Evolutionary conservation across 2,797 vertebrate genomes (phyloP).

Genomic region (Avahi laniger): DNA sequence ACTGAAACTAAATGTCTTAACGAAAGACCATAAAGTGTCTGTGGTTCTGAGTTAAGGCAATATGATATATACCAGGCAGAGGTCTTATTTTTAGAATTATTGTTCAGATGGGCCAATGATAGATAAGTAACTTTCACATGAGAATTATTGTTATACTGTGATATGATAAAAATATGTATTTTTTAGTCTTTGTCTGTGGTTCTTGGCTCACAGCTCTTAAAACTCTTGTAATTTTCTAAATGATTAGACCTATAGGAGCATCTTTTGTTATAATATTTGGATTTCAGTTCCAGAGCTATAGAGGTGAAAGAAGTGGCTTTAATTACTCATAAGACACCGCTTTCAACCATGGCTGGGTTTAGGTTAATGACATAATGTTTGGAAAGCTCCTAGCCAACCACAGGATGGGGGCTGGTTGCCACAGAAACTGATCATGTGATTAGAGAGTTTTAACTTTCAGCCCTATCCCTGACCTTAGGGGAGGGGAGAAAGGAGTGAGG

Average conservation of each 20-base stretch:
- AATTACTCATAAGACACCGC: not conserved
- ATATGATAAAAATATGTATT: not conserved
- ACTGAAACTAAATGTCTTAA: conserved; percentile 51
- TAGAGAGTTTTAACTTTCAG: not conserved
- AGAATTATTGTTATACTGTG: not conserved
- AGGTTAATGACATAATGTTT: not conserved
- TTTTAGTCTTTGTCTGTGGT: not conserved
- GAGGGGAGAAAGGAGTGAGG: not conserved
- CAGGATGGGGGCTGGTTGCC: not conserved
- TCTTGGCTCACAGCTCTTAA: not conserved
- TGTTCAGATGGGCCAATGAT: not conserved
- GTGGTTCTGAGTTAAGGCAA: conserved; percentile 20
- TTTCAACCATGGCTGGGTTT: not conserved
- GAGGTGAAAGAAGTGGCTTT: not conserved
- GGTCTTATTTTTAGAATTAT: not conserved
- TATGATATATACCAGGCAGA: not conserved
- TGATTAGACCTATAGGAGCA: not conserved
- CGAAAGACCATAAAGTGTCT: not conserved
- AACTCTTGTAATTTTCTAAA: not conserved
- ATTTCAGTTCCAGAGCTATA: not conserved
- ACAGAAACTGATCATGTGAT: not conserved
- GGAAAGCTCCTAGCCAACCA: not conserved
- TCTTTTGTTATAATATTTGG: not conserved
- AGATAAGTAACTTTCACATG: not conserved
- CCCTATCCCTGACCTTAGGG: no score